Evolutionary conservation across 2,113 vertebrate genomes (phyloP), one percentile per base, ranked within the genome.

Genomic region (Bufo gargarizans): DNA sequence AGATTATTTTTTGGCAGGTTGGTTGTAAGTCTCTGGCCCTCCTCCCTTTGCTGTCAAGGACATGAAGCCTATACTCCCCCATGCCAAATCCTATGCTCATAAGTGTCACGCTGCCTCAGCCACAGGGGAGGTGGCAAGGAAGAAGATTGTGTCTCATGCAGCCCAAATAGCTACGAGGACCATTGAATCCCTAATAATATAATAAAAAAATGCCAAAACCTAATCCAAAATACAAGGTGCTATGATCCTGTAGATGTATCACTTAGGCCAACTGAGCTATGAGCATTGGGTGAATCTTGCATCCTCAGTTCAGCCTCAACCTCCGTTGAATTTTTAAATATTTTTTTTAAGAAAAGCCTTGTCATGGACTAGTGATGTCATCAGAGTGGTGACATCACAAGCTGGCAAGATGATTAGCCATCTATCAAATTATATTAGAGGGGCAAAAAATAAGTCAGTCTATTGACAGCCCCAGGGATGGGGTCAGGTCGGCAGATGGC

Each of bases 1-100:
- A 88, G 47, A 88, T 88, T 55, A 67, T 83, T 84, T 88, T 82
- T 76, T 76, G 78, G 78, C 86, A 88, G 86, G 67, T 88, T 14
- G 79, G 71, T 12, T 69, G 49, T 43, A 86, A 59, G 17, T 56
- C 86, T 43, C 86, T 43, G 72, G 45, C 47, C 58, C 43, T 72
- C 77, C 86, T 87, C 86, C 86, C 55, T 43, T 45, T 45, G 33
- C 78, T 82, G 78, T 81, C 86, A 87, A 87, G 67, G 78, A 82
- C 55, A 61, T 19, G 65, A 22, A 79, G 22, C 49, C n/a, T 53
- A 6, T 87, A 43, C 63, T 19, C 20, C 22, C 72, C 61, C 61
- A 53, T 79, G 77, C 85, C 85, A 87, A 56, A 13, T 79, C 14
- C 74, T 20, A 67, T 63, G 59, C 61, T 69, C 59, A 16, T 63